Conservation (phyloP, 2,888 invertebrate genomes). For the Agapetus fuscipes region DNA sequence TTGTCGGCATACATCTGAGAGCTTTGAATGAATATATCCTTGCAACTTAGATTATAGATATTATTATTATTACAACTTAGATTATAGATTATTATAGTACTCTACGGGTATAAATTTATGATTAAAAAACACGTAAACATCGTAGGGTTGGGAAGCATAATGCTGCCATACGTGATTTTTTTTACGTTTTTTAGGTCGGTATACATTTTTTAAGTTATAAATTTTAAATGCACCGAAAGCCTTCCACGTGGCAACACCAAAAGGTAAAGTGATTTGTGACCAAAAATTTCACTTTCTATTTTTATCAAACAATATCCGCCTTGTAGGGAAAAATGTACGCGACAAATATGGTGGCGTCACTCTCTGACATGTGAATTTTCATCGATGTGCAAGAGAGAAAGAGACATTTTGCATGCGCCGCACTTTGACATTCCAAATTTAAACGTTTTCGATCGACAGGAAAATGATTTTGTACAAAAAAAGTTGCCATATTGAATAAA, state of each 20-base stretch:
- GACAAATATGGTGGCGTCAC: constrained; percentile 1
- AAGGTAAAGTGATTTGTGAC: constrained; percentile 16
- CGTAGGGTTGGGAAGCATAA: too few relatives aligned
- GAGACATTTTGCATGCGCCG: neutral
- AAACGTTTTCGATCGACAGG: constrained; percentile 13
- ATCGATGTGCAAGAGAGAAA: constrained; percentile 5
- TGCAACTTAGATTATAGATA: too few relatives aligned
- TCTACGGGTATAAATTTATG: too few relatives aligned
- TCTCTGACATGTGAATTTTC: neutral
- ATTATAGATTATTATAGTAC: too few relatives aligned
- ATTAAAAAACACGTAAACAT: too few relatives aligned
- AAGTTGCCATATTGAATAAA: neutral
- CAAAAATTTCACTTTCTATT: constrained; percentile 21
- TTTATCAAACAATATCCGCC: constrained; percentile 10
- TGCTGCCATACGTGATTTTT: too few relatives aligned
- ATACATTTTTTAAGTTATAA: too few relatives aligned
- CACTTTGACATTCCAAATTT: constrained; percentile 16
- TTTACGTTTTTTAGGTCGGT: too few relatives aligned
- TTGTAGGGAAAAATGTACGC: neutral
- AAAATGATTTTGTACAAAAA: constrained; percentile 3
- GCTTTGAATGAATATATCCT: too few relatives aligned
- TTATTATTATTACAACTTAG: too few relatives aligned
- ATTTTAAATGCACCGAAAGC: too few relatives aligned
- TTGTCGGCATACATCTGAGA: too few relatives aligned
- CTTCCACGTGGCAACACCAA: constrained; percentile 14